phyloP scores from a whole-genome alignment of 2,797 vertebrate species.

The Tapera naevia region DNA sequence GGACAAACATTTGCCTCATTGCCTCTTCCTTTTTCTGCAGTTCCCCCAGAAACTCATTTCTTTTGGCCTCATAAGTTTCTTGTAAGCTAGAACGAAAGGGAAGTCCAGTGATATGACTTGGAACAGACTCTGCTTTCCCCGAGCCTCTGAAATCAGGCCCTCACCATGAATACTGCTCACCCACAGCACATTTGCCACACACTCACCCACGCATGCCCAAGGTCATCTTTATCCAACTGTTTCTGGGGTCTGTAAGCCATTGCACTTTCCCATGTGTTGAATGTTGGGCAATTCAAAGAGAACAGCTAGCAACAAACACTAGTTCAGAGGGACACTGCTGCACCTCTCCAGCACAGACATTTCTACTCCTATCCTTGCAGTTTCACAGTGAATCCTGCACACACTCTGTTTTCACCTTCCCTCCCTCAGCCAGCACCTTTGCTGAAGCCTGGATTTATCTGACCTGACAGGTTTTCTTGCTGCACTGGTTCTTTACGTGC shows the following conservation, averaged over 20 bases:
- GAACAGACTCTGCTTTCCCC: neutral
- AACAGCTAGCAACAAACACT: neutral
- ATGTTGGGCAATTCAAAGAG: neutral
- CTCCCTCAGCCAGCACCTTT: neutral
- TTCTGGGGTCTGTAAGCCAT: neutral
- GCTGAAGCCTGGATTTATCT: constrained; percentile 23
- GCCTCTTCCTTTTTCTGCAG: constrained; percentile 98
- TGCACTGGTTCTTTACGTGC: neutral
- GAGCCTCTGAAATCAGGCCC: neutral
- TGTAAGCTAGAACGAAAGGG: constrained; percentile 83
- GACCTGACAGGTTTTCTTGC: constrained; percentile 51
- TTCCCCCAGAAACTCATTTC: constrained; percentile 97
- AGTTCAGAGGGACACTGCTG: neutral
- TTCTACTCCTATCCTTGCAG: neutral
- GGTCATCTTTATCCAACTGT: neutral
- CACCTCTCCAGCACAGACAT: neutral
- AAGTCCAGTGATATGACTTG: neutral
- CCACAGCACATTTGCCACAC: neutral
- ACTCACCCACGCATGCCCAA: neutral
- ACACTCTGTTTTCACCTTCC: neutral
- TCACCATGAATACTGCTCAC: neutral
- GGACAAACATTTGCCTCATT: constrained; percentile 99
- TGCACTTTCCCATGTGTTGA: neutral
- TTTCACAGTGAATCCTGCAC: neutral
- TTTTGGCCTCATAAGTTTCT: constrained; percentile 97